Evolutionary conservation across 1,140 invertebrate genomes (phyloP).

Genomic region (Neomicropteryx cornuta): DNA sequence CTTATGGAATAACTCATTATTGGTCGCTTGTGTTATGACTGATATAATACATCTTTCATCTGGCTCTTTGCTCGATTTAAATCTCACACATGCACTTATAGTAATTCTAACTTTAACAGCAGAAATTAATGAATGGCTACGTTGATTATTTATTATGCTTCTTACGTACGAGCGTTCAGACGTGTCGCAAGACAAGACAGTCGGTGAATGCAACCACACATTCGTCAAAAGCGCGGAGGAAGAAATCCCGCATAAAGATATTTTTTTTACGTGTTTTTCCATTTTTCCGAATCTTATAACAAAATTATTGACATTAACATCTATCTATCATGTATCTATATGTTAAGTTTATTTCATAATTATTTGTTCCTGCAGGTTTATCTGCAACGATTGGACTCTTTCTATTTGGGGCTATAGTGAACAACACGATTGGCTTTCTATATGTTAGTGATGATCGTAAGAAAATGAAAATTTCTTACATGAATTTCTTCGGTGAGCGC

Average conservation of each 20-base stretch:
- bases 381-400: slow-evolving; percentile 26
- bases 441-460: slow-evolving; percentile 40
- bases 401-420: slow-evolving; percentile 27
- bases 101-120: no score
- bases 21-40: no score
- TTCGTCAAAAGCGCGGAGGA: no score
- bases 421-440: slow-evolving; percentile 42
- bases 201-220: no score
- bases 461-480: slow-evolving; percentile 40
- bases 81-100: no score
- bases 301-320: slow-evolving; percentile 7
- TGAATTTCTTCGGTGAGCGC: slow-evolving; percentile 44
- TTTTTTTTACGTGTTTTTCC: slow-evolving; percentile 20
- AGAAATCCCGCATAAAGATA: slow-evolving; percentile 9
- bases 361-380: slow-evolving; percentile 27
- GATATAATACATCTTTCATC: no score
- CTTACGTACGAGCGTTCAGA: no score
- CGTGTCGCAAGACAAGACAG: no score
- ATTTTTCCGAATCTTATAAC: slow-evolving; percentile 18
- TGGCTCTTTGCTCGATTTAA: no score
- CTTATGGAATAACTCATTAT: no score
- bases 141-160: no score
- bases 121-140: no score
- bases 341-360: slow-evolving; percentile 8
- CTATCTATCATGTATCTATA: slow-evolving; percentile 5